Base-by-base conservation (phyloP, 1,140 invertebrate genomes). In the Cylas formicarius region DNA sequence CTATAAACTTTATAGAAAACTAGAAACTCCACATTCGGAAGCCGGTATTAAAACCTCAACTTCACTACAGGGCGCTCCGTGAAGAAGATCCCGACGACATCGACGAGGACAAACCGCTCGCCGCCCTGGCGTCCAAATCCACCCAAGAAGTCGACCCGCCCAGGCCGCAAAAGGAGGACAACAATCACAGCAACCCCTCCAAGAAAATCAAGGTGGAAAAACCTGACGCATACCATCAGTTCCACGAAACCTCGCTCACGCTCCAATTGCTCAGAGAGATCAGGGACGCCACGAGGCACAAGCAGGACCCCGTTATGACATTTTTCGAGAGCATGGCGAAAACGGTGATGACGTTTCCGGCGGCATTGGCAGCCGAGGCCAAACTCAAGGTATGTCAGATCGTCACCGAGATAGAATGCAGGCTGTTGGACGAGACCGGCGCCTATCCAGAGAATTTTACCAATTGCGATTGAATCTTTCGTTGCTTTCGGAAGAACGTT, bases 281-380 rank as follows among this genome's bases (percentile, higher is more conserved):
- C 21, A n/a, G 32, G 21, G 42, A 46, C 14, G 9, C 43, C 20
- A 20, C 44, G n/a, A 41, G 28, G 17, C 11, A 13, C 5, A 41
- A 26, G 11, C 24, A 50, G 2, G 18, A 55, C 37, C 49, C 49
- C 2, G 39, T 45, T 18, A 33, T 33, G 33, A 17, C 31, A n/a
- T 55, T 55, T 44, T 53, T 55, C 20, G 53, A 44, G 3, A 50
- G 53, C 29, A 53, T 55, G 42, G 53, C 50, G 1, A 44, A 47
- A 28, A 55, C 50, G 4, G 53, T 55, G 0, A 43, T 55, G 24
- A 23, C 11, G 18, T 53, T 53, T 42, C 47, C 47, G 11, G 31
- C 50, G 5, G 39, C 33, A n/a, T 11, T 41, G 33, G 44, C 38
- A 9, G 50, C 50, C 11, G 49, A 51, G 21, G 44, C 42, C 1